phyloP scores from a whole-genome alignment of 2,888 invertebrate species.

The Apamea anceps region DNA sequence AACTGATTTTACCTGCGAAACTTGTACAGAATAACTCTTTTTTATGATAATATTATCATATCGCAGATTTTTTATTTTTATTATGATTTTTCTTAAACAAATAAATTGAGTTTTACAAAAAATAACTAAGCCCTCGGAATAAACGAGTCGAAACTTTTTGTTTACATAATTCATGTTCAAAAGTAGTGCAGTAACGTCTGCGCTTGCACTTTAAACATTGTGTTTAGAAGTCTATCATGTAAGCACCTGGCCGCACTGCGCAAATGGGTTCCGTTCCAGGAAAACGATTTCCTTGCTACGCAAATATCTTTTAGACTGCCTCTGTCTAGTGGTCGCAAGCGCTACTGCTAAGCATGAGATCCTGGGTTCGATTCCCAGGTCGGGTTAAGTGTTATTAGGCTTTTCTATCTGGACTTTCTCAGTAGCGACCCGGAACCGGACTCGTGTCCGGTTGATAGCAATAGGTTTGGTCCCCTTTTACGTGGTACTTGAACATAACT shows the following conservation, averaged over 20 bases:
- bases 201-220: slow-evolving; percentile 34
- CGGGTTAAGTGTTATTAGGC: no score
- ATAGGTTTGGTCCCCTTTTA: background rate
- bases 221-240: slow-evolving; percentile 53
- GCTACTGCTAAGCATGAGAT: no score
- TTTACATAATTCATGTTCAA: slow-evolving; percentile 25
- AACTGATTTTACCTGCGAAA: slow-evolving; percentile 13
- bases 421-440: background rate
- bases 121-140: background rate
- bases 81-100: background rate
- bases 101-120: background rate
- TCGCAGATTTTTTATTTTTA: background rate
- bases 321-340: background rate
- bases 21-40: background rate
- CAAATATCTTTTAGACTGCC: slow-evolving; percentile 20
- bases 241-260: slow-evolving; percentile 39
- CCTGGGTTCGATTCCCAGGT: background rate
- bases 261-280: slow-evolving; percentile 58
- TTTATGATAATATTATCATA: background rate
- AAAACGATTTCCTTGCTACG: slow-evolving; percentile 67
- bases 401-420: background rate
- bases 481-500: background rate
- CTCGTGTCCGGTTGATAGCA: background rate
- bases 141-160: slow-evolving; percentile 13
- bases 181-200: slow-evolving; percentile 34